phyloP scores from a whole-genome alignment of 2,113 vertebrate species.

The Carollia perspicillata region DNA sequence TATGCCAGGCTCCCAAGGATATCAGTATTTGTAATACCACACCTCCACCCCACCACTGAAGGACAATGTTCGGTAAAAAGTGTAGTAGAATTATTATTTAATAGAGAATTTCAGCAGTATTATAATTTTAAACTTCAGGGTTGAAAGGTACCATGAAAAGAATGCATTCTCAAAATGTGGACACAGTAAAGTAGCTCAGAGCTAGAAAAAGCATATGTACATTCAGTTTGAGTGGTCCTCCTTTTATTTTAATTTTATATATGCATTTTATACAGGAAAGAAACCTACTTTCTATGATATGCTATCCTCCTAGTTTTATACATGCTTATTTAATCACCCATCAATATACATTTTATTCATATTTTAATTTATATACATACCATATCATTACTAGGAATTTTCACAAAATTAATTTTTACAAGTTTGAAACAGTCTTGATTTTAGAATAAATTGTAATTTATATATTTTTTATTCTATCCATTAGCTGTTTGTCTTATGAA shows the following conservation, averaged over 20 bases:
- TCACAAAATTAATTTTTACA: background rate
- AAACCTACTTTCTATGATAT: background rate
- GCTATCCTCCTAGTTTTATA: background rate
- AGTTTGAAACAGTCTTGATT: background rate
- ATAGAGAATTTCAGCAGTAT: background rate
- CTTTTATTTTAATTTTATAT: background rate
- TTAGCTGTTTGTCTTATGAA: constrained; percentile 52
- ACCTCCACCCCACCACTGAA: background rate
- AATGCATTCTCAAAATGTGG: background rate
- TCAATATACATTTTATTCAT: background rate
- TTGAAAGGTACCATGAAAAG: background rate
- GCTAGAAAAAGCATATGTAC: background rate
- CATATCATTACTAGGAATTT: background rate
- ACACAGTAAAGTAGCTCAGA: background rate
- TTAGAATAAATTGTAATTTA: background rate
- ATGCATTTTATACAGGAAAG: background rate
- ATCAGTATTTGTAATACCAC: background rate
- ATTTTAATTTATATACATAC: background rate
- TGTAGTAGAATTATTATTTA: background rate
- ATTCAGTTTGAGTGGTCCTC: background rate
- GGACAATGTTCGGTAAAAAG: background rate
- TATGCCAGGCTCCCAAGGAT: background rate
- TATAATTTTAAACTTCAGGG: background rate
- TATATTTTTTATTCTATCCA: background rate
- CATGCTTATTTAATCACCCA: background rate